Conservation (phyloP, 64 coral and sea anemone genomes). For the Porites australiensis region DNA sequence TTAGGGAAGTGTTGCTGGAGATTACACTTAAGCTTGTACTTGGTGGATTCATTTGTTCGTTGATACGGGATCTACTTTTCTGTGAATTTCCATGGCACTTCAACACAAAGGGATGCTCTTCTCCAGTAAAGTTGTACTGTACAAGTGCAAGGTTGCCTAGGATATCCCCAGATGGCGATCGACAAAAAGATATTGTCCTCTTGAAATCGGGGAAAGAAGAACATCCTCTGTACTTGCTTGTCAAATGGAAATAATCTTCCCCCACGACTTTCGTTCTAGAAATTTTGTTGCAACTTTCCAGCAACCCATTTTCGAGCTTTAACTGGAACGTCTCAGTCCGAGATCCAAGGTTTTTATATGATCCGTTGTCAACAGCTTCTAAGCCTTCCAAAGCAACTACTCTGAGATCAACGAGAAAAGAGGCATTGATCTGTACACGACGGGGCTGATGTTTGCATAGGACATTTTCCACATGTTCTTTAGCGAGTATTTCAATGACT, state of each 20-base stretch:
- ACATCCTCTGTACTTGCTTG: constrained; percentile 32
- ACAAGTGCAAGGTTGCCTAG: constrained; percentile 19
- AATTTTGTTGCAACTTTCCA: constrained; percentile 1
- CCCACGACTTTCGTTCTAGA: constrained; percentile 1
- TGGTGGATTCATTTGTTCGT: too few relatives aligned
- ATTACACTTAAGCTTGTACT: too few relatives aligned
- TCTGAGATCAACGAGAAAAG: constrained; percentile 50
- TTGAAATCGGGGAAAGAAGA: constrained; percentile 33
- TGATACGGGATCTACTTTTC: too few relatives aligned
- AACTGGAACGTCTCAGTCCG: constrained; percentile 20
- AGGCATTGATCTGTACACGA: constrained; percentile 61
- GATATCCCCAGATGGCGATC: constrained; percentile 32
- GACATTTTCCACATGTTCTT: constrained; percentile 25
- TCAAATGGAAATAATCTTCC: constrained; percentile 29
- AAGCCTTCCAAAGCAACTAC: constrained; percentile 17
- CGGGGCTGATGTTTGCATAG: constrained; percentile 53
- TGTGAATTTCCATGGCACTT: background rate
- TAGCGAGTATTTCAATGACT: constrained; percentile 14
- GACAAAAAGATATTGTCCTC: constrained; percentile 49
- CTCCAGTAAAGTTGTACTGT: constrained; percentile 7
- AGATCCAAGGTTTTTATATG: constrained; percentile 30
- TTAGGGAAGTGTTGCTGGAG: background rate
- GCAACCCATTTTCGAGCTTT: background rate
- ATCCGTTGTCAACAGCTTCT: constrained; percentile 41
- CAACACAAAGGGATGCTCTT: constrained; percentile 24